Evolutionary conservation across 2,113 vertebrate species (phyloP).

Genomic region (Machaerirhynchus nigripectus): DNA sequence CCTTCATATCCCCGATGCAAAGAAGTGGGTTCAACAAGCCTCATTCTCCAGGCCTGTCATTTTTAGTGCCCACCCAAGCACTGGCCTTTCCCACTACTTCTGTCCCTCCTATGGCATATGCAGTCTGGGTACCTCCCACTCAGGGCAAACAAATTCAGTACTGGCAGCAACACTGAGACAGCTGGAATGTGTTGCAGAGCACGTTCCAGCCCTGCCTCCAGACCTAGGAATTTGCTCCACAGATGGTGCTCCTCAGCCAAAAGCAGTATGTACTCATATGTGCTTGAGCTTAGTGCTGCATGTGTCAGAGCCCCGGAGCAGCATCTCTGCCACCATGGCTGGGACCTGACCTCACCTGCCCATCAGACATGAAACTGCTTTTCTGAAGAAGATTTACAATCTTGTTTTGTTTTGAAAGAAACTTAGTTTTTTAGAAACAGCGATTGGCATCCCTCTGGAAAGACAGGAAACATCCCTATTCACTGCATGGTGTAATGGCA

Average conservation of each 20-base stretch:
- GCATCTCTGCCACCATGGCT: accelerated
- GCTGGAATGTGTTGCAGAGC: background rate
- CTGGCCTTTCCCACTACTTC: background rate
- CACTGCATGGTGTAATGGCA: background rate
- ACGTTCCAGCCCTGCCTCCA: accelerated
- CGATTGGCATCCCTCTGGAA: background rate
- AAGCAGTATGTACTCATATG: accelerated
- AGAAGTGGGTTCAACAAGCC: background rate
- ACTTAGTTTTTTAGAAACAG: background rate
- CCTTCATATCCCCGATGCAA: background rate
- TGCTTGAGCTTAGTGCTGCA: accelerated
- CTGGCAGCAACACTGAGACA: background rate
- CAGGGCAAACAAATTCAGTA: background rate
- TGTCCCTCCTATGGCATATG: background rate
- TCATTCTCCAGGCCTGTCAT: background rate
- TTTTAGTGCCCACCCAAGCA: background rate
- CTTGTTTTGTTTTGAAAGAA: background rate
- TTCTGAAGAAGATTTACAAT: background rate
- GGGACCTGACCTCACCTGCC: background rate
- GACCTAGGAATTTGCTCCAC: background rate
- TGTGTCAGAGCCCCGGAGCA: background rate
- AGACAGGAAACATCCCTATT: background rate
- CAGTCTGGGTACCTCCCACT: background rate
- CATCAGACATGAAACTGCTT: background rate
- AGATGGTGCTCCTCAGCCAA: background rate